Conservation (phyloP, 2,113 vertebrate species). For the Myiagra hebetior region DNA sequence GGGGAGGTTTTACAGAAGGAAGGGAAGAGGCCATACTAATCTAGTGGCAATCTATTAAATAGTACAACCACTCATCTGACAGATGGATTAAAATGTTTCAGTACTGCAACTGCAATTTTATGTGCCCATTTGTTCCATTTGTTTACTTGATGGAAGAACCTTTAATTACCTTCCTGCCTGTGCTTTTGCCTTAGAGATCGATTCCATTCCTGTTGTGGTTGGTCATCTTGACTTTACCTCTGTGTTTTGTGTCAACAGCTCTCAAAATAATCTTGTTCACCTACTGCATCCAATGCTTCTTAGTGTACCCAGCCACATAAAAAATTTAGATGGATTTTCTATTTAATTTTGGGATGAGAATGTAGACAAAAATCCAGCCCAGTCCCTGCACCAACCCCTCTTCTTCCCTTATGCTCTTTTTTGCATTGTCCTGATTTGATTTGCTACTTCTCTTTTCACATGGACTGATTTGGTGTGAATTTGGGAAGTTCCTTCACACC, state of each 20-base stretch:
- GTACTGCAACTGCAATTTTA: neutral
- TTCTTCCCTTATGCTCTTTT: neutral
- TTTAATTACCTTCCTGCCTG: neutral
- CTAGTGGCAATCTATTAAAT: neutral
- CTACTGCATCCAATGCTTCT: neutral
- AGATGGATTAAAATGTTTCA: neutral
- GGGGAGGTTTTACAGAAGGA: neutral
- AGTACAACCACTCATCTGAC: neutral
- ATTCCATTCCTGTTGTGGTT: neutral
- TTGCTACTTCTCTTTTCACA: neutral
- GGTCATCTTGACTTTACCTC: neutral
- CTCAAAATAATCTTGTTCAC: neutral
- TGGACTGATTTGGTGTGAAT: neutral
- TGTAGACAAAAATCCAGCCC: neutral
- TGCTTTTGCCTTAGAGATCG: neutral
- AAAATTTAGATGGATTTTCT: neutral
- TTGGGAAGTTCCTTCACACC: neutral
- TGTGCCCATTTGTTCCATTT: neutral
- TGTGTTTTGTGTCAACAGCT: neutral
- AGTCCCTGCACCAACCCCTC: neutral
- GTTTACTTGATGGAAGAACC: neutral
- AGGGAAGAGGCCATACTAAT: neutral
- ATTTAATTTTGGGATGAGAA: neutral
- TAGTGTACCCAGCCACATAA: neutral
- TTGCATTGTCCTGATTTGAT: neutral